A percentile compares a stretch with the other conserved stretches of the same genome.
phyloP scores from a whole-genome alignment of 2,797 vertebrate genomes.

The Crax fasciolata region DNA sequence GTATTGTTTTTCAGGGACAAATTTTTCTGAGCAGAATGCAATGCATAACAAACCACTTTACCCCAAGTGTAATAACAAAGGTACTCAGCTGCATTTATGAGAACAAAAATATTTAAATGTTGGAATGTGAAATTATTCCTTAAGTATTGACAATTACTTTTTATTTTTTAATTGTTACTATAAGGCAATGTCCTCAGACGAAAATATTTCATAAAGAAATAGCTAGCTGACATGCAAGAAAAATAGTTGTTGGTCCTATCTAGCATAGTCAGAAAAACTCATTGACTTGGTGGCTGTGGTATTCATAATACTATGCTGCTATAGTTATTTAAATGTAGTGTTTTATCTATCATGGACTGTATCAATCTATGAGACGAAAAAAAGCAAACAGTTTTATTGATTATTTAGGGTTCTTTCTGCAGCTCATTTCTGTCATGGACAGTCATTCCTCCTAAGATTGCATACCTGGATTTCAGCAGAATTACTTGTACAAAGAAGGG shows the following conservation, averaged over 20 bases:
- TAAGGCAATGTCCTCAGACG: not conserved
- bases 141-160: not conserved
- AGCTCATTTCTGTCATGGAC: not conserved
- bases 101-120: not conserved
- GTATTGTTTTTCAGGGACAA: not conserved
- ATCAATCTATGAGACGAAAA: not conserved
- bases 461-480: not conserved
- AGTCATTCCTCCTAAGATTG: not conserved
- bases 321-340: not conserved
- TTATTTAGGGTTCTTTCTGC: not conserved
- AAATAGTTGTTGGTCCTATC: not conserved
- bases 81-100: not conserved
- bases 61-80: not conserved
- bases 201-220: not conserved
- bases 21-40: not conserved
- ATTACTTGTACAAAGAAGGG: not conserved
- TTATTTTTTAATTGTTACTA: not conserved
- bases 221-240: not conserved
- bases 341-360: not conserved
- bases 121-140: rapidly evolving
- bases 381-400: not conserved
- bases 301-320: not conserved
- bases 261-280: not conserved
- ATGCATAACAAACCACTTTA: not conserved
- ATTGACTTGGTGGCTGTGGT: not conserved